Base-by-base conservation (phyloP, 2,113 vertebrate genomes). In the Panthera leo region DNA sequence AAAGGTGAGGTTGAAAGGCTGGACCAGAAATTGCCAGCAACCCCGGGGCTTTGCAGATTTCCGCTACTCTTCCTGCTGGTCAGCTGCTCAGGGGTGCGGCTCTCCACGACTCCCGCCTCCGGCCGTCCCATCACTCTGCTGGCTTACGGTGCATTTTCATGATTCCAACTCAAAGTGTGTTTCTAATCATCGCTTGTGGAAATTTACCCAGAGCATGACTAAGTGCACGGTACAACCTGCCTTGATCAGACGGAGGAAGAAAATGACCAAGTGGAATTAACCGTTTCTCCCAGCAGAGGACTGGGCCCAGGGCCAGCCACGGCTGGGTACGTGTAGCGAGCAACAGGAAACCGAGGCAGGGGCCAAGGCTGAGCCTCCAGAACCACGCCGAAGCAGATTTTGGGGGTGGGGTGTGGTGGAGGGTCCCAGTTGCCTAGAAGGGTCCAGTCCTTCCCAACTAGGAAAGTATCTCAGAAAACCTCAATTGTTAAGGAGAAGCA, bases 131-230 rank as follows among this genome's bases (percentile, higher is more conserved):
- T 1, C 2, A 18, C 68, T 53, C 39, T 0, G 9, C 70, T 95
- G 83, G 89, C 90, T 91, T 5, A 25, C 27, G 7, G 3, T 70
- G 39, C 27, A 8, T 89, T 68, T 84, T 90, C 95, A 68, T 8
- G 71, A 95, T 36, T 94, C 95, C 83, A 85, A 48, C 65, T 84
- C 36, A 2, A 87, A 95, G 96, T 92, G 94, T 96, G 92, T 97
- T 97, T 97, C 96, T 85, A 84, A 95, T 97, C 94, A 96, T 0
- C 3, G 15, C 85, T 73, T 75, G 53, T 95, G 97, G 96, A 97
- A 97, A 98, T 82, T 76, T 67, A 97, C 97, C 94, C 97, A 87
- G 93, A 94, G 88, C 82, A 51, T 96, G 94, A 96, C 96, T 94
- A 87, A 94, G 94, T 39, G 61, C 71, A 51, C 7, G 18, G 68